Percentiles rank a stretch among this genome's conserved stretches.
Conservation (phyloP, 2,888 invertebrate genomes). For the Calliopum simillimum region DNA sequence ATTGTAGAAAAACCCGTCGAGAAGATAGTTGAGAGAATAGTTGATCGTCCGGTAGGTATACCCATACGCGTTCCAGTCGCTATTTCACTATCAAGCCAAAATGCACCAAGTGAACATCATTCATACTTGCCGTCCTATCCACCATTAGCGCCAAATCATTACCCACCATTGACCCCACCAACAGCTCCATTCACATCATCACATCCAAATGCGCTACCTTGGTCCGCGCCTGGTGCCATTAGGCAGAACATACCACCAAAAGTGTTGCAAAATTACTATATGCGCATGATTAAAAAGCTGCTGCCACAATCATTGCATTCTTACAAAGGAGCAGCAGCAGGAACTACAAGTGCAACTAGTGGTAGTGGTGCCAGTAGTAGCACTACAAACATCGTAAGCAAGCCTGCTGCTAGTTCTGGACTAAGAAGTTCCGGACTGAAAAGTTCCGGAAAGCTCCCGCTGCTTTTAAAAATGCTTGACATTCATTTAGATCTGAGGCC, state of each 20-base stretch:
- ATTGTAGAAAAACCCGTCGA: conserved; percentile 69
- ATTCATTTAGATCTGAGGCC: conserved; percentile 59
- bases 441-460: conserved; percentile 35
- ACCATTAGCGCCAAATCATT: neutral
- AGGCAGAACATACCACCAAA: conserved; percentile 55
- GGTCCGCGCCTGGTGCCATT: conserved; percentile 38
- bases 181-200: neutral
- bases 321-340: neutral
- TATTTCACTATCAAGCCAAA: conserved; percentile 68
- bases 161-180: neutral
- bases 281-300: conserved; percentile 59
- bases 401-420: conserved; percentile 8
- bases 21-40: conserved; percentile 61
- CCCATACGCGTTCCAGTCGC: conserved; percentile 70
- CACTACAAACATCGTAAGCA: neutral
- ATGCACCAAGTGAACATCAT: conserved; percentile 34
- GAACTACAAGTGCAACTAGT: conserved; percentile 15
- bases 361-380: conserved; percentile 26
- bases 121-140: no score
- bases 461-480: conserved; percentile 52
- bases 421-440: conserved; percentile 33
- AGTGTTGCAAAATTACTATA: conserved; percentile 58
- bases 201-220: conserved; percentile 51
- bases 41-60: conserved; percentile 64
- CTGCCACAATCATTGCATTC: conserved; percentile 45